Conservation (phyloP, 2,797 vertebrate genomes). For the Falco biarmicus region DNA sequence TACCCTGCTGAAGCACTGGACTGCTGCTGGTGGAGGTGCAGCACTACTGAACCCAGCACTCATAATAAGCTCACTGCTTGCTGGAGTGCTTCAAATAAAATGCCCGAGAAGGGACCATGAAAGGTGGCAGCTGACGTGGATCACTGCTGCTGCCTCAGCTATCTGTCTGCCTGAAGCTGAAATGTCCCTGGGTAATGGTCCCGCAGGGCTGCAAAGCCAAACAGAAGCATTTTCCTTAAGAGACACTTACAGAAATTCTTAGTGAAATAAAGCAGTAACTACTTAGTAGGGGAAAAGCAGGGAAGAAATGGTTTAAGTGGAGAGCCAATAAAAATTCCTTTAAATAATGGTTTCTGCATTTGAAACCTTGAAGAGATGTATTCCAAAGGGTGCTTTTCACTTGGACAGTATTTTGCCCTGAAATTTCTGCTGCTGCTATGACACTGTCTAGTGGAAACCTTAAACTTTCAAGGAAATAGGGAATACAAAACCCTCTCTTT, state of each 20-base stretch:
- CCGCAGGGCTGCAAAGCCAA: rapidly evolving
- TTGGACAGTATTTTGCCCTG: background rate
- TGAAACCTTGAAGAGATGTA: background rate
- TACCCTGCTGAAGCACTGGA: background rate
- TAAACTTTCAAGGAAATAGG: background rate
- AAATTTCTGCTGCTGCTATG: background rate
- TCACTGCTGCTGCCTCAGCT: background rate
- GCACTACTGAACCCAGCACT: background rate
- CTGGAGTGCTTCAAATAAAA: background rate
- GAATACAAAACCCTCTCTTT: background rate
- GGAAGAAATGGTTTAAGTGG: background rate
- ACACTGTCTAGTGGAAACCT: background rate
- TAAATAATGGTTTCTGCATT: background rate
- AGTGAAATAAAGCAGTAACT: background rate
- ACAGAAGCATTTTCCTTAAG: background rate
- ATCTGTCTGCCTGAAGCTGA: background rate
- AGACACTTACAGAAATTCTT: background rate
- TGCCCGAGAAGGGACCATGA: rapidly evolving
- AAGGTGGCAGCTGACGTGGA: background rate
- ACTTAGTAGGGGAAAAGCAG: background rate
- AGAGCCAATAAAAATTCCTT: background rate
- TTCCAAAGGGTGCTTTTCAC: background rate
- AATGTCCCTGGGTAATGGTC: background rate
- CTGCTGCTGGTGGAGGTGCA: background rate
- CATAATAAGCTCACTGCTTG: background rate